Conservation (phyloP, 2,113 vertebrate genomes). For the Corythoichthys intestinalis region DNA sequence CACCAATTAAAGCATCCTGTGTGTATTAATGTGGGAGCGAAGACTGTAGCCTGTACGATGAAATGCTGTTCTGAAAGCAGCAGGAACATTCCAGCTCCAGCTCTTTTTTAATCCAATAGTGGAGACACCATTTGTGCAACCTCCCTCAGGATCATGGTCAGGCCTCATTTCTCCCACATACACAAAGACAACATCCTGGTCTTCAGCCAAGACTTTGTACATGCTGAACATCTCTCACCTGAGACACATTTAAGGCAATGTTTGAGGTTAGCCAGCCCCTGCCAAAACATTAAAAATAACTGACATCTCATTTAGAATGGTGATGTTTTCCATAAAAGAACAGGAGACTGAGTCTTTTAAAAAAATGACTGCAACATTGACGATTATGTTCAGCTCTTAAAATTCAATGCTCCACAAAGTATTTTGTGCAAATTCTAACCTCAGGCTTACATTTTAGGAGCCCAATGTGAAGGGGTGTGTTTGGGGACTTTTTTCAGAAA, state of each 20-base stretch:
- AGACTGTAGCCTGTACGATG: conserved; percentile 19
- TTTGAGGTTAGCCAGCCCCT: conserved; percentile 32
- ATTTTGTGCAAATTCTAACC: background rate
- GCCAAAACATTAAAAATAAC: conserved; percentile 21
- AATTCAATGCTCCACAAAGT: background rate
- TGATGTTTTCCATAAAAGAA: conserved; percentile 27
- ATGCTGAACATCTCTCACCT: conserved; percentile 40
- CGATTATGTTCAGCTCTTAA: background rate
- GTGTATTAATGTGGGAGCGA: conserved; percentile 17
- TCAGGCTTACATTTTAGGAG: background rate
- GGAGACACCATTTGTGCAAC: conserved; percentile 36
- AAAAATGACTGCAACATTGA: conserved; percentile 24
- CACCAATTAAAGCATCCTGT: conserved; percentile 39
- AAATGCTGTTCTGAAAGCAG: conserved; percentile 40
- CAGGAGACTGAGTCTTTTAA: conserved; percentile 2
- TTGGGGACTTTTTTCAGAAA: background rate
- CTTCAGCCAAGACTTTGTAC: conserved; percentile 30
- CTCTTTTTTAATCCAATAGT: conserved; percentile 43
- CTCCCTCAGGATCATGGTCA: conserved; percentile 58
- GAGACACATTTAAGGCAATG: conserved; percentile 19
- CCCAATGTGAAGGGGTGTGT: background rate
- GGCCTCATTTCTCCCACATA: conserved; percentile 51
- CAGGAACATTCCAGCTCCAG: conserved; percentile 42
- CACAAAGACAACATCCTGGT: conserved; percentile 53
- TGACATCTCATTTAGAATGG: conserved; percentile 26